Evolutionary conservation across 2,888 invertebrate genomes (phyloP).

Genomic region (Agrypnus murinus): DNA sequence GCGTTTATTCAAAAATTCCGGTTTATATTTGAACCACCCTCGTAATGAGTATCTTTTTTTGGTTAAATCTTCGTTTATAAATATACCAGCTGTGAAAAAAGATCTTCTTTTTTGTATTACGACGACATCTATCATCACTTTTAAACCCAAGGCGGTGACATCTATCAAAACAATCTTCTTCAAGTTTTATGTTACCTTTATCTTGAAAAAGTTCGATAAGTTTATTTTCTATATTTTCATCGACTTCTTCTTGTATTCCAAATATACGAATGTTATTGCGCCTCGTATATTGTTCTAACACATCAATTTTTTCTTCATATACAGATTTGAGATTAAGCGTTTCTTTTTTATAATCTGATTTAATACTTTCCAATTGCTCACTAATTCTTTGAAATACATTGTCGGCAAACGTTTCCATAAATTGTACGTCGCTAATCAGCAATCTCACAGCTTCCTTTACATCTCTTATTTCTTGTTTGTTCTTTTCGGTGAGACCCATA

Average conservation of each 20-base stretch:
- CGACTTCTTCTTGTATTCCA: not conserved
- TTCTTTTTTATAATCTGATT: not conserved
- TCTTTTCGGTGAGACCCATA: too few relatives aligned
- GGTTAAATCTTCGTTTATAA: too few relatives aligned
- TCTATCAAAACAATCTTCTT: not conserved
- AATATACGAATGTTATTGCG: not conserved
- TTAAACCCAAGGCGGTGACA: not conserved
- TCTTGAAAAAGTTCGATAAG: not conserved
- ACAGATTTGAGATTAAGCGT: not conserved
- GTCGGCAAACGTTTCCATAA: not conserved
- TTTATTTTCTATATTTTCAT: not conserved
- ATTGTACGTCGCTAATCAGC: not conserved
- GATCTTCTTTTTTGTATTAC: too few relatives aligned
- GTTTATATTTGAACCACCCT: too few relatives aligned
- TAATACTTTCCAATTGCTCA: not conserved
- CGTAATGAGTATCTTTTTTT: too few relatives aligned
- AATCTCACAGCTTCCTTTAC: too few relatives aligned
- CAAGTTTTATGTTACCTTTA: not conserved
- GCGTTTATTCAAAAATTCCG: too few relatives aligned
- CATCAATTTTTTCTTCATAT: not conserved
- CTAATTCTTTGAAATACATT: not conserved
- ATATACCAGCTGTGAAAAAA: too few relatives aligned
- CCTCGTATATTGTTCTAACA: constrained; percentile 2
- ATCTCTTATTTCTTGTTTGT: too few relatives aligned
- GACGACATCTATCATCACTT: not conserved